Evolutionary conservation across 2,888 invertebrate species (phyloP), one percentile per base, ranked within the genome.

Genomic region (Alloplasta piceator): DNA sequence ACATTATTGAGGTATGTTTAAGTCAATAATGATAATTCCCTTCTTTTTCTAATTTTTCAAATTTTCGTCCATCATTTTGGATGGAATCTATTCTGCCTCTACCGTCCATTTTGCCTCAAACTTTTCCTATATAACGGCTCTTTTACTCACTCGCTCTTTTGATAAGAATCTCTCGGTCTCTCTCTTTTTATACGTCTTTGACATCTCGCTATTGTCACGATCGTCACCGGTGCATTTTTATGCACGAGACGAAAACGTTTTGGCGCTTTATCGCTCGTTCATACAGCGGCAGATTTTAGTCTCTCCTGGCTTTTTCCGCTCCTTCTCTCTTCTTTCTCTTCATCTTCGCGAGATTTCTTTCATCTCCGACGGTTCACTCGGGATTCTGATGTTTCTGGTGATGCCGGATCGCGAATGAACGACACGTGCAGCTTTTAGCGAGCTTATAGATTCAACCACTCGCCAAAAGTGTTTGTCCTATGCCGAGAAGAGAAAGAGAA

Each of bases 241-340:
- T 76, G 63, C 78, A 67, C 80, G 77, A 78, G 83, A 72, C 79
- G 82, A 66, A 80, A 85, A 85, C 83, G 80, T 81, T 86, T 60
- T 26, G 26, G 26, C 26, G 26, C 26, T 3, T 26, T 3, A 3
- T 3, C 26, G 26, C 26, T 1, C 26, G 26, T 26, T 26, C 26
- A 26, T 26, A 26, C 26, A 26, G 26, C 26, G 26, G 26, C 26
- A 26, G 26, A 26, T 26, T 26, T 26, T 26, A 26, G 1, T 26
- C 3, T 3, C 26, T 26, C 26, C 26, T 3, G 26, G 26, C 26
- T 26, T 26, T 26, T 26, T 26, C 26, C 26, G 26, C 26, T 26
- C 26, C 26, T 26, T 3, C 26, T 26, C 26, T 26, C 26, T 26
- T 26, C 26, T 26, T 26, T 26, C 26, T 26, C 26, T 26, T 26